A percentile compares a stretch with the other conserved stretches of the same genome.
These are phyloP conservation scores for Marronus borbonicus DNA, from an alignment of 2,888 invertebrate genomes.

Conservation along the genomic window DNA sequence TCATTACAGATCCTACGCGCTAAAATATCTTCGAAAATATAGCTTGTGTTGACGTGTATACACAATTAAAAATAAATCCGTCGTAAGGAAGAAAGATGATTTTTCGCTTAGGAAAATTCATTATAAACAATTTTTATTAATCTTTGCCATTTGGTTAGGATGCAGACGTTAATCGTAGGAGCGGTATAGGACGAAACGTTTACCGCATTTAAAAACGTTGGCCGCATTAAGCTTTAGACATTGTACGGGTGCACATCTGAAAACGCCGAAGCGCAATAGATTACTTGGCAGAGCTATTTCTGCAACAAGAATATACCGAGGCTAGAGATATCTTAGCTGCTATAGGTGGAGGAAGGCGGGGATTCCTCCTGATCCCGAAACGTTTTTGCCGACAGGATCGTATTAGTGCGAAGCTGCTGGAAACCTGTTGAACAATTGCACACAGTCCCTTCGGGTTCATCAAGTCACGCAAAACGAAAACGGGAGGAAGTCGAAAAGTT, in stretches of 20 bases:
- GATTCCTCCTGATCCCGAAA: conserved; percentile 40
- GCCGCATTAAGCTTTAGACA: conserved; percentile 26
- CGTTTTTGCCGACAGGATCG: conserved; percentile 41
- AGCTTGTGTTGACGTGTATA: not conserved
- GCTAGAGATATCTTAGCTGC: conserved; percentile 37
- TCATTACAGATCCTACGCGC: not conserved
- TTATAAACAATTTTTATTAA: not conserved
- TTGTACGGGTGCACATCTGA: conserved; percentile 37
- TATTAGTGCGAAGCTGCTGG: conserved; percentile 45
- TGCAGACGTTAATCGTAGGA: not conserved
- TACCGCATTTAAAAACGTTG: conserved; percentile 23
- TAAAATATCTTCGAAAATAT: not conserved
- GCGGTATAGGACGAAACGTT: not conserved
- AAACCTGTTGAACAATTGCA: conserved; percentile 52
- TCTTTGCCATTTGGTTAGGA: not conserved
- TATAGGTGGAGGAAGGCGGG: conserved; percentile 37
- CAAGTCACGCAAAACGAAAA: not conserved
- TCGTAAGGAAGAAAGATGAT: not conserved
- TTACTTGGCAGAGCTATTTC: conserved; percentile 51
- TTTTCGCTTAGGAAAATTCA: not conserved
- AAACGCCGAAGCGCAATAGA: conserved; percentile 48
- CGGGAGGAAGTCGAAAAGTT: conserved; percentile 21
- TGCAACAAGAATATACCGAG: conserved; percentile 49
- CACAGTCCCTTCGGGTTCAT: conserved; percentile 12
- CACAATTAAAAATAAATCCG: conserved; percentile 15